These are phyloP conservation scores for Rallus limicola DNA, from an alignment of 2,113 vertebrate genomes.

Conservation along the genomic window DNA sequence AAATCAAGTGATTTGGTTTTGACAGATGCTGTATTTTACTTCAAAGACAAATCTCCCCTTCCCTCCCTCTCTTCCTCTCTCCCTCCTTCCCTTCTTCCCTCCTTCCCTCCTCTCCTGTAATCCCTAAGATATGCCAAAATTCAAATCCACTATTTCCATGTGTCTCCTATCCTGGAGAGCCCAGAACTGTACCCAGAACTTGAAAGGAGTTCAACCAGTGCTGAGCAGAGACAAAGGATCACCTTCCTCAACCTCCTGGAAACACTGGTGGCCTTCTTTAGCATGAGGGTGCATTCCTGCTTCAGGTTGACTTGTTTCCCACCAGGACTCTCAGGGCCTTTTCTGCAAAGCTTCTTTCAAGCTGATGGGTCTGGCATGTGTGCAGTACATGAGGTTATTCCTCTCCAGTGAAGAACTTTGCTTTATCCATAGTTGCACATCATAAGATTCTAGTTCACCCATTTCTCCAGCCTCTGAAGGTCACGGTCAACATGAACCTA, in stretches of 20 bases:
- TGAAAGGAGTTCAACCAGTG: not conserved
- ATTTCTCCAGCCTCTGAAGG: not conserved
- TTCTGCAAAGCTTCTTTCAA: not conserved
- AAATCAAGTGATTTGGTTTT: not conserved
- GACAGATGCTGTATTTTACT: not conserved
- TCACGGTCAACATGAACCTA: not conserved
- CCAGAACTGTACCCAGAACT: not conserved
- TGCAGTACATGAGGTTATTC: not conserved
- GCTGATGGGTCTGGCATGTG: not conserved
- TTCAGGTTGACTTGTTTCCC: not conserved
- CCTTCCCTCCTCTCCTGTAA: not conserved
- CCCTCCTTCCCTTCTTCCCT: not conserved
- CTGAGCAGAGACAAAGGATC: not conserved
- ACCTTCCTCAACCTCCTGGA: not conserved
- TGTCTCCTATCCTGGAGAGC: not conserved
- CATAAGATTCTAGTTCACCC: not conserved
- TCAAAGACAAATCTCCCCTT: not conserved
- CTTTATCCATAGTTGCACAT: not conserved
- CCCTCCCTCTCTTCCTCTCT: not conserved
- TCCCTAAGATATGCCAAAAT: not conserved
- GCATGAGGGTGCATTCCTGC: fast-evolving
- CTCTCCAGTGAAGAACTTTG: not conserved
- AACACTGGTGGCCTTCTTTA: not conserved
- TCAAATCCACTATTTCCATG: not conserved
- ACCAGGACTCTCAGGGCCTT: not conserved